Base-by-base conservation (phyloP, 2,888 invertebrate genomes). In the Bellardia pandia region DNA sequence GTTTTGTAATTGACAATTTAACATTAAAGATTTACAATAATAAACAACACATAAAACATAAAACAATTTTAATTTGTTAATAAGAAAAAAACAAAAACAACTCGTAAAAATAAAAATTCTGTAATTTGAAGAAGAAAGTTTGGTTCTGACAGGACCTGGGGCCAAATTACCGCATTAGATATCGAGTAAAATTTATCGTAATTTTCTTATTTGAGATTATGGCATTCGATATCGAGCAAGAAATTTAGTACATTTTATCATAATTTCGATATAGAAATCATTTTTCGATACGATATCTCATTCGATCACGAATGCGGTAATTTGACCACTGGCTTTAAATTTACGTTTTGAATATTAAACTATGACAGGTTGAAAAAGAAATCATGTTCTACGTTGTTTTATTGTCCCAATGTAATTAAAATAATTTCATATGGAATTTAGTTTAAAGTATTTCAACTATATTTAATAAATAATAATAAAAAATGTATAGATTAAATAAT, bases 381-480 rank as follows among this genome's bases (percentile, higher is more conserved):
- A 53, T 71, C 40, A 64, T 56, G 11, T 58, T 30, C 16, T 13
- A 23, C 14, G 48, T 76, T 78, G 51, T 80, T 80, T 45, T 64
- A 72, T 66, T 81, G 68, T 62, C 37, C 60, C 58, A 81, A 66
- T 83, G 79, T 86, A 79, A 83, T 82, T 58, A 58, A 60, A 78
- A 82, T 58, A 75, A 82, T 86, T 86, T 86, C 74, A 69, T 77
- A 77, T 68, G 60, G 33, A 76, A 81, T 53, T 81, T 87, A 86
- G 82, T 88, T 88, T 86, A 84, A 86, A 76, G 77, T 82, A 87
- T 82, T 82, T 84, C 84, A 87, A 86, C 86, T 83, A 86, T 76
- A 75, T 80, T 83, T 80, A 86, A 85, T 79, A 84, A 83, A 66
- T 0, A 58, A 45, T 58, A 71, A 80, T 16, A 64, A 64, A 5